These are phyloP conservation scores for Limnodromus scolopaceus DNA, from an alignment of 2,797 vertebrate genomes.

Conservation along the genomic window DNA sequence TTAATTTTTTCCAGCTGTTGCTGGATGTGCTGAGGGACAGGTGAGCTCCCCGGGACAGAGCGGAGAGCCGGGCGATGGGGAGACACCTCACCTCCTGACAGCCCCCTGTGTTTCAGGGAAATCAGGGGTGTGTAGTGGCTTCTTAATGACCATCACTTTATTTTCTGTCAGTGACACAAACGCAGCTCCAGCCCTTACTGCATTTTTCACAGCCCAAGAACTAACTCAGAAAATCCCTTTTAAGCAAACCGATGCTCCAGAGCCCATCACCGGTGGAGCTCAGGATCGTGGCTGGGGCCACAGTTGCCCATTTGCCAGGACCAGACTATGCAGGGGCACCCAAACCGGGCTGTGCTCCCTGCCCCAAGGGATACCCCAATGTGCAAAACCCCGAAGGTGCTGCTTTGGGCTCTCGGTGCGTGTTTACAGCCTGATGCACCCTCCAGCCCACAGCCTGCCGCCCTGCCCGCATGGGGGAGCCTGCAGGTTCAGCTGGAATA, in stretches of 20 bases:
- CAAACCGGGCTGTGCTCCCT: not conserved
- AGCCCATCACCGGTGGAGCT: fast-evolving
- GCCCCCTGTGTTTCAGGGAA: not conserved
- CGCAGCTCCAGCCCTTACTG: fast-evolving
- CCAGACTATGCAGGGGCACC: fast-evolving
- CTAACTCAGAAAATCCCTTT: not conserved
- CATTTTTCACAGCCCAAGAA: not conserved
- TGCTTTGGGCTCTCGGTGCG: fast-evolving
- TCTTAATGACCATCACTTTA: not conserved
- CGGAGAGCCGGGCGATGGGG: fast-evolving
- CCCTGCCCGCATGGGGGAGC: fast-evolving
- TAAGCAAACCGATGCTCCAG: not conserved
- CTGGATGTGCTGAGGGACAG: not conserved
- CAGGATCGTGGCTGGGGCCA: fast-evolving
- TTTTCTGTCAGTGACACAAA: not conserved
- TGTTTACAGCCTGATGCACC: not conserved
- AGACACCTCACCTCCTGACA: not conserved
- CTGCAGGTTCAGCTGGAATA: fast-evolving
- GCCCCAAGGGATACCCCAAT: not conserved
- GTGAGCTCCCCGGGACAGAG: not conserved
- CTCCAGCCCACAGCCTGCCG: not conserved
- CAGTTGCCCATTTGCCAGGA: fast-evolving
- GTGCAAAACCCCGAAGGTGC: fast-evolving
- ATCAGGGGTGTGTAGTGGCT: fast-evolving
- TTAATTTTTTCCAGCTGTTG: constrained; percentile 70